These are phyloP conservation scores for Haliclona indistincta DNA, from an alignment of 37 sponge, comb jelly and placozoan genomes.

Conservation along the genomic window DNA sequence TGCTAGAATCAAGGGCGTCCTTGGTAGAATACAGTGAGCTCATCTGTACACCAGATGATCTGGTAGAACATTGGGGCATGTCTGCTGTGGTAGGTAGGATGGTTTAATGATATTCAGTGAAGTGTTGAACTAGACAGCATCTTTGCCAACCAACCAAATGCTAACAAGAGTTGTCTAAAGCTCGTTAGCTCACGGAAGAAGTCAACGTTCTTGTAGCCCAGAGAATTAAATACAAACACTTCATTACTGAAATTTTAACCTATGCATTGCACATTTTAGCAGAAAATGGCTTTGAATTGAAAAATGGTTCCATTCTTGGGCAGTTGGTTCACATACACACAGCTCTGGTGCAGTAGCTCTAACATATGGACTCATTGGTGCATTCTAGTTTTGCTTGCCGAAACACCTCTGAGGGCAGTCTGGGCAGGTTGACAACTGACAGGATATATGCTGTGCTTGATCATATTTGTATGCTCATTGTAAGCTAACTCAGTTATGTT, in stretches of 20 bases:
- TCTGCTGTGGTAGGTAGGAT: background rate
- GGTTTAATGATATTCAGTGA: background rate
- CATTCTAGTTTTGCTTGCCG: conserved; percentile 71
- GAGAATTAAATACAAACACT: conserved; percentile 12
- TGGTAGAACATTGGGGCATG: background rate
- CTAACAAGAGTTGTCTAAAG: conserved; percentile 62
- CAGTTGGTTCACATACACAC: background rate
- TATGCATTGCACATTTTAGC: background rate
- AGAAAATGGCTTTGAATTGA: background rate
- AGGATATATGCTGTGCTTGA: too few species aligned
- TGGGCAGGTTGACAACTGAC: conserved; percentile 28
- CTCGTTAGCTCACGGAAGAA: conserved; percentile 25
- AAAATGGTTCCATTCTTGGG: too few species aligned
- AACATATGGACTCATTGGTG: conserved; percentile 23
- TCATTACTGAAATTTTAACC: background rate
- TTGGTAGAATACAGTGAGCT: too few species aligned
- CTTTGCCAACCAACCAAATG: conserved; percentile 57
- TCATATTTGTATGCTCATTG: too few species aligned
- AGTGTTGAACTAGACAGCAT: background rate
- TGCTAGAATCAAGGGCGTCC: too few species aligned
- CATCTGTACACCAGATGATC: too few species aligned
- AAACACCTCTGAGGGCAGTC: conserved; percentile 49
- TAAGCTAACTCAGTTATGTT: too few species aligned
- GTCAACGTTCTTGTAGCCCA: conserved; percentile 33
- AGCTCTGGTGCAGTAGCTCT: conserved; percentile 14